Percentiles rank a stretch among this genome's conserved stretches.
Conservation (phyloP, 2,113 vertebrate genomes). For the Alligator sinensis region DNA sequence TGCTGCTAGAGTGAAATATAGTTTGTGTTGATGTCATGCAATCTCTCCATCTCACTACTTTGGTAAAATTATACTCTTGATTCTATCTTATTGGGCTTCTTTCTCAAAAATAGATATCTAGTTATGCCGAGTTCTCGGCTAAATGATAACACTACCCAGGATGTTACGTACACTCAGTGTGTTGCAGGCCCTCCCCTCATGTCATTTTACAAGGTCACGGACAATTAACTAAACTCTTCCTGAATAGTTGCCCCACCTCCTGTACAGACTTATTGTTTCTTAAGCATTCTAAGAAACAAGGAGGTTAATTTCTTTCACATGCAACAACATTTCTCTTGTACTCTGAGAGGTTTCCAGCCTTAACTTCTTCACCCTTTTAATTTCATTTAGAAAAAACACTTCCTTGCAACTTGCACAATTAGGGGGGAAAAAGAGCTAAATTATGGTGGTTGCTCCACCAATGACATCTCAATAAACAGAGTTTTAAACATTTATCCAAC, state of each 20-base stretch:
- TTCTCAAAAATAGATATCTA: neutral
- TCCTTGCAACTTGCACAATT: neutral
- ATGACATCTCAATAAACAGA: neutral
- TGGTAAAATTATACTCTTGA: neutral
- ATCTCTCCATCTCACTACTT: neutral
- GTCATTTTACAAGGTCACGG: neutral
- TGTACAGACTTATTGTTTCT: neutral
- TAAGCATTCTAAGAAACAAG: neutral
- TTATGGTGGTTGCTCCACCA: neutral
- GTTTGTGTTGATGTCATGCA: neutral
- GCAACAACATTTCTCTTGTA: neutral
- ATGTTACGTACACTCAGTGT: neutral
- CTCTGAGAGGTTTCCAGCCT: neutral
- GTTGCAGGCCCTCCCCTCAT: neutral
- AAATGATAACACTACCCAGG: neutral
- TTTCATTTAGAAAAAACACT: neutral
- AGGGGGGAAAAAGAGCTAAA: neutral
- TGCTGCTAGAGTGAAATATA: neutral
- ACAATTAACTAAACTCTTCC: neutral
- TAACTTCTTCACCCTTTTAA: neutral
- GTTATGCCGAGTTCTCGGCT: neutral
- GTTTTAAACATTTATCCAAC: neutral
- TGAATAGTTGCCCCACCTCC: neutral
- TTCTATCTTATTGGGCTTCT: neutral
- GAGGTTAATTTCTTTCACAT: neutral